Percentiles rank a stretch among this genome's conserved stretches.
These are phyloP conservation scores for Neopipo cinnamomea DNA, from an alignment of 2,113 vertebrate species.

Conservation along the genomic window DNA sequence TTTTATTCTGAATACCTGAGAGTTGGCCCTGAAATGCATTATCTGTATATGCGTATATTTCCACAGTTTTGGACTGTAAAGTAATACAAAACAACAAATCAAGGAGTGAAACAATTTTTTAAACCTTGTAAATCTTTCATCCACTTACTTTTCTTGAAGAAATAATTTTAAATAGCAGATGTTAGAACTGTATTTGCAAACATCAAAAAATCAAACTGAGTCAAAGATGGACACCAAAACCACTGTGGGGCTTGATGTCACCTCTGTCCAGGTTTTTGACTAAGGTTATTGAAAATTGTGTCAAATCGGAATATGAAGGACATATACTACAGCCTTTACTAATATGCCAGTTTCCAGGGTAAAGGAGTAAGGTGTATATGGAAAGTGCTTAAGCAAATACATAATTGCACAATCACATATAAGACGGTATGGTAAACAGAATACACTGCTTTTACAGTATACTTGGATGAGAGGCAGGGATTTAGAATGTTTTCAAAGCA, in stretches of 20 bases:
- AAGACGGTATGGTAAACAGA: conserved; percentile 70
- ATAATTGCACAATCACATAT: conserved; percentile 35
- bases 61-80: background rate
- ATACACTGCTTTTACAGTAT: conserved; percentile 57
- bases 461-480: conserved; percentile 77
- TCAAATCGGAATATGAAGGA: background rate
- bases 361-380: background rate
- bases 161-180: background rate
- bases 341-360: background rate
- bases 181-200: background rate
- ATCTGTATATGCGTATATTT: background rate
- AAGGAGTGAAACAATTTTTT: background rate
- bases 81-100: background rate
- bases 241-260: background rate
- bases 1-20: conserved; percentile 57
- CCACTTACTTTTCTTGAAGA: background rate
- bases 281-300: background rate
- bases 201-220: background rate
- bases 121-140: background rate
- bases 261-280: background rate
- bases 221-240: background rate
- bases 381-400: conserved; percentile 67
- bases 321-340: background rate
- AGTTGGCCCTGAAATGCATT: conserved; percentile 1
- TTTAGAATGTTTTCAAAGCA: conserved; percentile 29